Evolutionary conservation across 2,888 invertebrate species (phyloP).

Genomic region (Clanis bilineata): DNA sequence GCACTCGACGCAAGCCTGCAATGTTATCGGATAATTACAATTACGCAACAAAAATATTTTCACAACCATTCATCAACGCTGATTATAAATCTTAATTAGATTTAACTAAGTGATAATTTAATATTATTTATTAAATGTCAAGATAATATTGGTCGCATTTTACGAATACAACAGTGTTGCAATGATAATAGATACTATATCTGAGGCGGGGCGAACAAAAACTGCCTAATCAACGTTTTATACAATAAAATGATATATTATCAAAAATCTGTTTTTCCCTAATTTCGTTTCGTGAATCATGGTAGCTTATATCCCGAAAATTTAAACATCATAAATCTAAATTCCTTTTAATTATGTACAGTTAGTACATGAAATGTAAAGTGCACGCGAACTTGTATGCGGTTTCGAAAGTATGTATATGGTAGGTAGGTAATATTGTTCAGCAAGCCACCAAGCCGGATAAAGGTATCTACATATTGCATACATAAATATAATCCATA

Average conservation of each 20-base stretch:
- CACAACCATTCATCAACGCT: background rate
- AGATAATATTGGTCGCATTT: background rate
- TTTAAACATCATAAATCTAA: too few species aligned
- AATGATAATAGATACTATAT: background rate
- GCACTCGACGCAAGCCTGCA: slow-evolving; percentile 89
- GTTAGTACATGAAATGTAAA: too few species aligned
- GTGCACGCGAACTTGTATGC: too few species aligned
- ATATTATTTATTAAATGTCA: background rate
- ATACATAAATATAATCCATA: too few species aligned
- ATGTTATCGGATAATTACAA: slow-evolving; percentile 7
- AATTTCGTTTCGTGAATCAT: too few species aligned
- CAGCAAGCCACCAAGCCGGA: too few species aligned
- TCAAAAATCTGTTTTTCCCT: too few species aligned
- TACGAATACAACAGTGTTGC: background rate
- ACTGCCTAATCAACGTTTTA: background rate
- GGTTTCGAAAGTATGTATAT: too few species aligned
- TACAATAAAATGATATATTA: background rate
- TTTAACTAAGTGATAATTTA: background rate
- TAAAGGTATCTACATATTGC: too few species aligned
- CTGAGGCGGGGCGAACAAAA: background rate
- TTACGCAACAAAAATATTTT: background rate
- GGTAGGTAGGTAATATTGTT: too few species aligned
- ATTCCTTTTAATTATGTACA: too few species aligned
- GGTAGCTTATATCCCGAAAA: too few species aligned
- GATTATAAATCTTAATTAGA: slow-evolving; percentile 8